Percentiles rank a stretch among this genome's conserved stretches.
These are phyloP conservation scores for Eupithecia subumbrata DNA, from an alignment of 2,888 invertebrate genomes.

Conservation along the genomic window DNA sequence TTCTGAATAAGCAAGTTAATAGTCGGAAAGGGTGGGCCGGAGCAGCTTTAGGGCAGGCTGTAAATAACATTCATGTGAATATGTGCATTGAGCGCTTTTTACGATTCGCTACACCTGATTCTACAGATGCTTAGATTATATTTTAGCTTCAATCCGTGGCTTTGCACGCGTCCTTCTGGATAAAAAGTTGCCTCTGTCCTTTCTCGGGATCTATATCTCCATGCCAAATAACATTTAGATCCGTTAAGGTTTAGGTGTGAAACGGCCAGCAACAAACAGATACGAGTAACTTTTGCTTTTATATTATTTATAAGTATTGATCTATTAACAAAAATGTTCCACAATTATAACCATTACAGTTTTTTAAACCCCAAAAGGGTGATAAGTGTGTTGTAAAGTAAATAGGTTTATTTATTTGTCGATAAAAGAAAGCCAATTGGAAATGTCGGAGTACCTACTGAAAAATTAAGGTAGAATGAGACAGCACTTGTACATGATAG, in stretches of 20 bases:
- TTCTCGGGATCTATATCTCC: not conserved
- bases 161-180: not conserved
- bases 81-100: conserved; percentile 14
- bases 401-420: not conserved
- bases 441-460: not conserved
- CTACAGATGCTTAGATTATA: not conserved
- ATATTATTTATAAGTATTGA: not conserved
- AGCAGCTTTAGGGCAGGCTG: not conserved
- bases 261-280: not conserved
- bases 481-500: not conserved
- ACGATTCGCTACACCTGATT: conserved; percentile 16
- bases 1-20: conserved; percentile 14
- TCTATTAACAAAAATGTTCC: not conserved
- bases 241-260: not conserved
- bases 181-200: not conserved
- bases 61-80: conserved; percentile 2
- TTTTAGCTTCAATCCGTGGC: not conserved
- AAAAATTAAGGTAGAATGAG: not conserved
- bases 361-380: too few species aligned
- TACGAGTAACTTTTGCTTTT: not conserved
- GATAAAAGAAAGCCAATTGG: not conserved
- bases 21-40: conserved; percentile 3
- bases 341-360: not conserved
- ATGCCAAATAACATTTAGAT: not conserved
- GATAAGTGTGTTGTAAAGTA: not conserved